phyloP scores from a whole-genome alignment of 2,888 invertebrate genomes.

The Dicycla oo region DNA sequence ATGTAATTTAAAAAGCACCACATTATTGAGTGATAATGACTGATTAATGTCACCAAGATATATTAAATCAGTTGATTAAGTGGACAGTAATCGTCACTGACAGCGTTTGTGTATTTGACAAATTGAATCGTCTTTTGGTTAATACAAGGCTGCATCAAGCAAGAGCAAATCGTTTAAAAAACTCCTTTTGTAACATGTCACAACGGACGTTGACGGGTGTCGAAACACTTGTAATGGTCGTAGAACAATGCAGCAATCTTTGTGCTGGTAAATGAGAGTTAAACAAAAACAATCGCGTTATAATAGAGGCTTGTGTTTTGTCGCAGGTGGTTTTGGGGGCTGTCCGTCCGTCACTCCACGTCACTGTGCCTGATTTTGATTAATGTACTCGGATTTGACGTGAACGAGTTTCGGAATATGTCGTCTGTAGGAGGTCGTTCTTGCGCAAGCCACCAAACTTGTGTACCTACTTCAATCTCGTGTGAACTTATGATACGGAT shows the following conservation, averaged over 20 bases:
- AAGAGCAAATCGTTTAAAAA: conserved; percentile 71
- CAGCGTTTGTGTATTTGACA: conserved; percentile 71
- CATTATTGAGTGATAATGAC: conserved; percentile 3
- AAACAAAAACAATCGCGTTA: conserved; percentile 83
- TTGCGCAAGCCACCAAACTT: conserved; percentile 53
- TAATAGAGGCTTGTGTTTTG: conserved; percentile 82
- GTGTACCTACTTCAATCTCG: conserved; percentile 38
- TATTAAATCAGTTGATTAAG: conserved; percentile 52
- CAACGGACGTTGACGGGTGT: conserved; percentile 83
- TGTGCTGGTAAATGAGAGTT: conserved; percentile 78
- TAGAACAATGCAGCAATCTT: conserved; percentile 81
- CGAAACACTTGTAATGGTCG: conserved; percentile 83
- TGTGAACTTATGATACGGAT: conserved; percentile 50
- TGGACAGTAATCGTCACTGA: conserved; percentile 57
- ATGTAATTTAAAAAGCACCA: conserved; percentile 11
- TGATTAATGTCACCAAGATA: conserved; percentile 7
- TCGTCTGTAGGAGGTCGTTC: conserved; percentile 68
- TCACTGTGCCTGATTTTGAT: conserved; percentile 76
- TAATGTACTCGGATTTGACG: conserved; percentile 78
- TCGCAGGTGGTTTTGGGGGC: conserved; percentile 81
- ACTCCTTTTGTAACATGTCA: conserved; percentile 82
- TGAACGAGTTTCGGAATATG: conserved; percentile 73
- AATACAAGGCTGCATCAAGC: conserved; percentile 77
- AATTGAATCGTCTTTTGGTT: conserved; percentile 71
- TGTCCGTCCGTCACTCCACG: conserved; percentile 78